Evolutionary conservation across 2,113 vertebrate species (phyloP).

Genomic region (Spheniscus mendiculus): DNA sequence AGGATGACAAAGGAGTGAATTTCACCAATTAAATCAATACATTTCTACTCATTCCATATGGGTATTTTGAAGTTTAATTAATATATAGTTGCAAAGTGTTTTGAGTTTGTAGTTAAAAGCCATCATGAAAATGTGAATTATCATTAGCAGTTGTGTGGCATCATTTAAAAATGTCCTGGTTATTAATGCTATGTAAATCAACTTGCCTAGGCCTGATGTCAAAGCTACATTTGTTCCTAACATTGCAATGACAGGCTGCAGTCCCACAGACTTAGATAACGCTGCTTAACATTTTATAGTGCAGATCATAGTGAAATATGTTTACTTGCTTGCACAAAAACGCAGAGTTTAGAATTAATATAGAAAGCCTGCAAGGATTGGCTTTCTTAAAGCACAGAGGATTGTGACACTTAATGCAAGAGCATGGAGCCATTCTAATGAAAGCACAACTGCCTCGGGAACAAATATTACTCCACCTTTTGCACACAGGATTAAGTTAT

Average conservation of each 20-base stretch:
- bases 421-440: not conserved
- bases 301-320: not conserved
- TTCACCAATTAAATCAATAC: slow-evolving; percentile 43
- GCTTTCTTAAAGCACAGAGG: not conserved
- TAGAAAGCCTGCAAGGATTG: not conserved
- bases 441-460: not conserved
- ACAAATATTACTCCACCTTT: not conserved
- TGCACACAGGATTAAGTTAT: not conserved
- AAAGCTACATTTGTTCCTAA: not conserved
- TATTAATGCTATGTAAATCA: not conserved
- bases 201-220: not conserved
- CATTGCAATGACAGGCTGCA: not conserved
- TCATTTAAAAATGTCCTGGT: not conserved
- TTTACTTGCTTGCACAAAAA: not conserved
- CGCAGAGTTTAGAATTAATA: not conserved
- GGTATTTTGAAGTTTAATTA: not conserved
- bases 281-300: not conserved
- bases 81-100: not conserved
- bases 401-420: not conserved
- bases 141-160: not conserved
- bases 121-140: not conserved
- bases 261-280: not conserved
- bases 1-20: slow-evolving; percentile 5
- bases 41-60: not conserved
- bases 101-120: not conserved